Percentiles rank a stretch among this genome's conserved stretches.
These are phyloP conservation scores for Drosophila chauvacae DNA, from an alignment of 1,140 invertebrate genomes.

Conservation along the genomic window DNA sequence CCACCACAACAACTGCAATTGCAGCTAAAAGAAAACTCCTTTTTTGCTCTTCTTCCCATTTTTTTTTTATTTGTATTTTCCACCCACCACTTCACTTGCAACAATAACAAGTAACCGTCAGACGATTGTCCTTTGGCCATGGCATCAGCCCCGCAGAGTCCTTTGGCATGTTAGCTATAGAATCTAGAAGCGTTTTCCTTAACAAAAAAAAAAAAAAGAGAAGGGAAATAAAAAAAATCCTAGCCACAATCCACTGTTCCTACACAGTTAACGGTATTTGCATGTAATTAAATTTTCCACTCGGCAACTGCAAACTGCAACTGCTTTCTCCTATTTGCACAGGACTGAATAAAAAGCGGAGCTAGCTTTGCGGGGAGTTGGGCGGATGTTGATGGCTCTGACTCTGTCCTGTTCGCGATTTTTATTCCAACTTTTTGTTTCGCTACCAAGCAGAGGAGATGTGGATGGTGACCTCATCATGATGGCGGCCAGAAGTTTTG, in stretches of 20 bases:
- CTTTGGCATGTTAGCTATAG: conserved; percentile 34
- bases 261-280: conserved; percentile 68
- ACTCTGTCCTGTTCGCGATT: conserved; percentile 17
- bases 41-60: neutral
- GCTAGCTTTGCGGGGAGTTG: conserved; percentile 9
- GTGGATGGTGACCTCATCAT: conserved; percentile 39
- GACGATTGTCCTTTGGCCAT: conserved; percentile 50
- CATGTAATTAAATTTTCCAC: conserved; percentile 78
- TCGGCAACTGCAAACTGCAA: conserved; percentile 69
- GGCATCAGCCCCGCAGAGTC: conserved; percentile 32
- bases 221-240: conserved; percentile 1
- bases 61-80: conserved; percentile 10
- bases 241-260: conserved; percentile 26
- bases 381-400: conserved; percentile 3
- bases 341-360: conserved; percentile 52
- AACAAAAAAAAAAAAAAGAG: neutral
- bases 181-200: conserved; percentile 18
- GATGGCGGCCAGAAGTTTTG: conserved; percentile 45
- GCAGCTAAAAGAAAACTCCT: conserved; percentile 44
- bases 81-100: conserved; percentile 27
- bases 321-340: conserved; percentile 66
- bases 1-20: conserved; percentile 39
- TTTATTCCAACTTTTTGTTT: conserved; percentile 2
- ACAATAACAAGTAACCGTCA: conserved; percentile 47
- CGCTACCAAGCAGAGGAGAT: conserved; percentile 12